Conservation (phyloP, 2,888 invertebrate species). For the Julus scandinavius region DNA sequence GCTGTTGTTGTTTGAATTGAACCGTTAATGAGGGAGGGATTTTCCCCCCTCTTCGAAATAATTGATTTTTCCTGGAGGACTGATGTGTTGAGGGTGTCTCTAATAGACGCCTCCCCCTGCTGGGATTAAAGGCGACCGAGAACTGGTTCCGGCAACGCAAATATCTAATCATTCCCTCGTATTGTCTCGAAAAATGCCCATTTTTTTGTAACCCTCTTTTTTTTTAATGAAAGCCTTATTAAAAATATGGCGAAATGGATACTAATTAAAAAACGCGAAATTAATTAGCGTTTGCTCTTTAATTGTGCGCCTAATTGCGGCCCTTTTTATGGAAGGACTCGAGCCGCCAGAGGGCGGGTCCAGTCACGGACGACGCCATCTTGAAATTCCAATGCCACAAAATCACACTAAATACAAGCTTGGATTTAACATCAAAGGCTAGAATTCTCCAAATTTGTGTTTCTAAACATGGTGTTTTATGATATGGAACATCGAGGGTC, state of each 20-base stretch:
- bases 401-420: no score
- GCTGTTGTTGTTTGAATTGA: no score
- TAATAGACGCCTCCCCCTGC: background rate
- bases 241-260: conserved; percentile 25
- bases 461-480: no score
- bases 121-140: background rate
- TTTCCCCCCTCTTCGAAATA: background rate
- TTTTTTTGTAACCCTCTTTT: background rate
- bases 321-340: background rate
- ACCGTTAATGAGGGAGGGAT: background rate
- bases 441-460: no score
- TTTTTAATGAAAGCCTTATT: background rate
- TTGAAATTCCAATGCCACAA: background rate
- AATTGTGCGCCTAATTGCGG: background rate
- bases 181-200: background rate
- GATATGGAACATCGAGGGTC: no score
- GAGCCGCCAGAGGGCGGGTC: background rate
- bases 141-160: background rate
- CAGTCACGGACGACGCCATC: background rate
- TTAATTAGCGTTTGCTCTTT: conserved; percentile 13
- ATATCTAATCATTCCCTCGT: background rate
- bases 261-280: conserved; percentile 14
- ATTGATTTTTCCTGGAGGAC: background rate
- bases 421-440: no score
- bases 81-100: background rate